Evolutionary conservation across 2,113 vertebrate species (phyloP).

Genomic region (Gambusia affinis): DNA sequence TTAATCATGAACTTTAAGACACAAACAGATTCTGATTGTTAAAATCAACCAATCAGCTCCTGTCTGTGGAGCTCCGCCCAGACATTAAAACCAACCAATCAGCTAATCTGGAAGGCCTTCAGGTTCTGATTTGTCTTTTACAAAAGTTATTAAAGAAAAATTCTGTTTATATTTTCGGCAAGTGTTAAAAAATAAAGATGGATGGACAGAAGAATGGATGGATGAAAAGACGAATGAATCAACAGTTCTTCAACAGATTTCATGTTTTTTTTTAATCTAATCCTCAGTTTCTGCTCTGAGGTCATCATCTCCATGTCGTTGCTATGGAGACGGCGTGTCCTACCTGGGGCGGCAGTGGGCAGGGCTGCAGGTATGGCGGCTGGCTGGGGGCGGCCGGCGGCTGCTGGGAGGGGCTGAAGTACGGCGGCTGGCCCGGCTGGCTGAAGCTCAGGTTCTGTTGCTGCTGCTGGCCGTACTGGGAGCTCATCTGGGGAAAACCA

Average conservation of each 20-base stretch:
- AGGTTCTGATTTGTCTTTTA: too few species aligned
- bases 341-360: conserved; percentile 90
- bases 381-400: conserved; percentile 87
- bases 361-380: conserved; percentile 87
- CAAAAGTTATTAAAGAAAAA: too few species aligned
- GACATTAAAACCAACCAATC: background rate
- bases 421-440: conserved; percentile 90
- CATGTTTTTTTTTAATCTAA: too few species aligned
- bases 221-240: too few species aligned
- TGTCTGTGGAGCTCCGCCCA: too few species aligned
- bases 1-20: too few species aligned
- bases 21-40: background rate
- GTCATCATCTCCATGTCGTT: background rate
- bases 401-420: conserved; percentile 90
- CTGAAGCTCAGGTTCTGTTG: conserved; percentile 86
- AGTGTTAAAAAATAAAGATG: too few species aligned
- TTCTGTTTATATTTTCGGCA: too few species aligned
- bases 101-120: too few species aligned
- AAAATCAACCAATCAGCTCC: background rate
- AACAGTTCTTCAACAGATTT: too few species aligned
- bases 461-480: conserved; percentile 84
- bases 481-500: conserved; percentile 81
- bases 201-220: too few species aligned
- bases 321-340: background rate
- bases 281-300: too few species aligned